These are phyloP conservation scores for Antedon mediterranea DNA, from an alignment of 53 echinoderm and acorn worm species.

Conservation along the genomic window DNA sequence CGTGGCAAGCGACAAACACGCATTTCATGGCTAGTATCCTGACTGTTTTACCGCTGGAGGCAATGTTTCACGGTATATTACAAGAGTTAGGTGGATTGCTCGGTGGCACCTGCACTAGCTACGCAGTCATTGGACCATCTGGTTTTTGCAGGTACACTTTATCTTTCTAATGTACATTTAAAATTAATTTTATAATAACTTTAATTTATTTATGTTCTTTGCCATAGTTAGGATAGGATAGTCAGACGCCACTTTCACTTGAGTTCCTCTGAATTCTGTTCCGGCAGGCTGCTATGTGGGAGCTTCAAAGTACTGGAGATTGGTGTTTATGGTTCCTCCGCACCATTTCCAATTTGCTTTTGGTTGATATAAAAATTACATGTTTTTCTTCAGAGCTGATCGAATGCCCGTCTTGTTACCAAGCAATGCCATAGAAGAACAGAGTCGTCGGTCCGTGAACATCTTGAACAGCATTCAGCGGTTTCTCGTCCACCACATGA, in stretches of 20 bases:
- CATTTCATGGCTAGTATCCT: conserved; percentile 40
- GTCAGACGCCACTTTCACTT: neutral
- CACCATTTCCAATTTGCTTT: too few relatives aligned
- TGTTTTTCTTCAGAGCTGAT: conserved; percentile 29
- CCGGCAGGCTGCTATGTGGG: too few relatives aligned
- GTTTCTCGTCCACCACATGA: conserved; percentile 90
- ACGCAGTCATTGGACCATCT: conserved; percentile 88
- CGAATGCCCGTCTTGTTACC: conserved; percentile 56
- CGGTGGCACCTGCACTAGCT: conserved; percentile 71
- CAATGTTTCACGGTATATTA: conserved; percentile 64
- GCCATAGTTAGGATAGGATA: too few relatives aligned
- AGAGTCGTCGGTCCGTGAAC: conserved; percentile 63
- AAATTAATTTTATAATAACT: neutral
- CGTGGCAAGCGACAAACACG: conserved; percentile 84
- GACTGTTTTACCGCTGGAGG: conserved; percentile 50
- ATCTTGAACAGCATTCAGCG: conserved; percentile 82
- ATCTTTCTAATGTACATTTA: neutral
- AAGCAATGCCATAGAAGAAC: conserved; percentile 56
- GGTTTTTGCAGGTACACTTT: conserved; percentile 65
- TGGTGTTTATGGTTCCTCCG: too few relatives aligned
- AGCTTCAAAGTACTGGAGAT: too few relatives aligned
- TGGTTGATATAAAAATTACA: too few relatives aligned
- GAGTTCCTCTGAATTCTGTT: too few relatives aligned
- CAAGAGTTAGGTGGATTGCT: conserved; percentile 72
- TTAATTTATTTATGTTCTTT: too few relatives aligned